Percentiles rank a stretch among this genome's conserved stretches.
Evolutionary conservation across 2,113 vertebrate genomes (phyloP).

Genomic region (Gorsachius goisagi): DNA sequence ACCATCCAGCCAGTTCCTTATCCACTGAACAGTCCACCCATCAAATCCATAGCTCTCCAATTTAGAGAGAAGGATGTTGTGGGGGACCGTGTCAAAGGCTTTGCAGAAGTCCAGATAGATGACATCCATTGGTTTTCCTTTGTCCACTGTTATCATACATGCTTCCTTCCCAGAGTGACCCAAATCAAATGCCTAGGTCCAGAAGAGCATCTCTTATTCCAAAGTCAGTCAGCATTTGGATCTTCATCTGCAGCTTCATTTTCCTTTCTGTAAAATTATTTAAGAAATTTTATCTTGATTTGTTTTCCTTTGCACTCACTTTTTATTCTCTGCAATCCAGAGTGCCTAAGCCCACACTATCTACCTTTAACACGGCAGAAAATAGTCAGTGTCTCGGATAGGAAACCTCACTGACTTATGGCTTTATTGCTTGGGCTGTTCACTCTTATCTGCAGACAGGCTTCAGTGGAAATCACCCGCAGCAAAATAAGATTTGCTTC

Average conservation of each 20-base stretch:
- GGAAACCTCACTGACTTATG: not conserved
- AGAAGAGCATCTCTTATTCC: not conserved
- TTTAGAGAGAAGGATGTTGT: no score
- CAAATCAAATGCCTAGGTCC: not conserved
- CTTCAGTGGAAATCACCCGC: not conserved
- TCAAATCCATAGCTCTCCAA: no score
- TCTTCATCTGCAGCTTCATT: not conserved
- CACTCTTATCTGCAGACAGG: not conserved
- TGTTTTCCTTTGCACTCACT: not conserved
- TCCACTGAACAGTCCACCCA: no score
- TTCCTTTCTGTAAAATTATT: not conserved
- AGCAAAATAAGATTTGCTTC: not conserved
- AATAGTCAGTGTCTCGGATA: not conserved
- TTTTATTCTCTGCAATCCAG: not conserved
- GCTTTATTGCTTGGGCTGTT: not conserved
- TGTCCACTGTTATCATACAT: no score
- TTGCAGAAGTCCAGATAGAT: no score
- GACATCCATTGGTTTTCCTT: no score
- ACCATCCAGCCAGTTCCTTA: no score
- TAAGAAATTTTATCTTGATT: not conserved
- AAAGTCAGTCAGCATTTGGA: not conserved
- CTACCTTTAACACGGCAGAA: not conserved
- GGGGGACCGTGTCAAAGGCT: no score
- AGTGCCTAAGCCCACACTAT: rapidly evolving
- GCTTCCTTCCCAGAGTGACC: not conserved